phyloP scores from a whole-genome alignment of 2,797 vertebrate species.

The Sebastes elongatus region DNA sequence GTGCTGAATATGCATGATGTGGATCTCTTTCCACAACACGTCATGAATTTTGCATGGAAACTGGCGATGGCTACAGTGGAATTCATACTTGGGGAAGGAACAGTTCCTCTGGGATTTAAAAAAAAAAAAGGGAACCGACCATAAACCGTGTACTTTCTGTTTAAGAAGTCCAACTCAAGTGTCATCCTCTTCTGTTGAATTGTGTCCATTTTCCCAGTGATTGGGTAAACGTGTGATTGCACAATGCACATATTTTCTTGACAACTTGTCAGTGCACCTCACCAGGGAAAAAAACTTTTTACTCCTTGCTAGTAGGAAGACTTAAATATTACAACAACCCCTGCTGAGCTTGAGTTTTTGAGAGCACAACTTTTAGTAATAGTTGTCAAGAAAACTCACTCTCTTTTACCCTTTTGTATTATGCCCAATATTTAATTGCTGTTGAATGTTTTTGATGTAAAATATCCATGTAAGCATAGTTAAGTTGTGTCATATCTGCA shows the following conservation, averaged over 20 bases:
- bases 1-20: constrained; percentile 32
- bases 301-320: background rate
- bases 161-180: constrained; percentile 12
- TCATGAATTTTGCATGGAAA: constrained; percentile 50
- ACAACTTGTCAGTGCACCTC: constrained; percentile 3
- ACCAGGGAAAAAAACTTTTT: constrained; percentile 2
- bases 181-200: background rate
- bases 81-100: constrained; percentile 45
- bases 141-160: constrained; percentile 10
- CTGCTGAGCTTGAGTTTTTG: background rate
- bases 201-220: constrained; percentile 18
- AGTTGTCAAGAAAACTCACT: background rate
- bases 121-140: background rate
- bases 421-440: background rate
- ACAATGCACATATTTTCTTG: constrained; percentile 25
- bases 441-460: background rate
- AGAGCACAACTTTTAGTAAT: background rate
- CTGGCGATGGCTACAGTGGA: constrained; percentile 10
- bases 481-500: background rate
- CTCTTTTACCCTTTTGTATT: background rate
- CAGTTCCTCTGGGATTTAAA: constrained; percentile 27
- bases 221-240: constrained; percentile 15
- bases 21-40: constrained; percentile 19
- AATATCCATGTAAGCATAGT: too few species aligned
- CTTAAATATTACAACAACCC: background rate